Base-by-base conservation (phyloP, 1,140 invertebrate species). In the Metopolophium dirhodum region DNA sequence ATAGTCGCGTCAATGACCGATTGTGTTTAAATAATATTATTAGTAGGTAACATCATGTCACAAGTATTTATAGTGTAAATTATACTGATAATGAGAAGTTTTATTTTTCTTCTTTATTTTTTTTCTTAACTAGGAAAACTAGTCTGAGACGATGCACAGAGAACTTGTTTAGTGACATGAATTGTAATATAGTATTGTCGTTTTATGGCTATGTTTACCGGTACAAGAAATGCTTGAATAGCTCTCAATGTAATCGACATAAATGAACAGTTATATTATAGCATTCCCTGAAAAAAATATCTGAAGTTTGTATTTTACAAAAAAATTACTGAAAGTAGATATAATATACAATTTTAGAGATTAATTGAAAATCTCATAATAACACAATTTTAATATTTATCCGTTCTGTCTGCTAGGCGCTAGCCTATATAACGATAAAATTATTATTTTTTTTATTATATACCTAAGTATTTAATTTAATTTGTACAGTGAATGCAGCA, bases 101-200 rank as follows among this genome's bases (percentile, higher is more conserved):
- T 54, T 89, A 89, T 89, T 35, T 54, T 35, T 89, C 14, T 45
- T 11, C 41, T 85, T 54, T 89, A 54, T 89, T 88, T 68, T 8
- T 89, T 51, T 89, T 89, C 47, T 89, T 9, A 57, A 57, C 88
- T 89, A 89, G 88, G 88, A 89, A 51, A 57, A 89, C 88, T 89
- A 89, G 88, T 89, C 22, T 37, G 35, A 14, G 9, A 86, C 26
- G 20, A 57, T 89, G 26, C 37, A 14, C 51, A 41, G 22, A 47
- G 26, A 89, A 37, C 51, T 89, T 57, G 88, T 89, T 89, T 89
- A 37, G 18, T 37, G 47, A 54, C 35, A 57, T 89, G 22, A 35
- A 57, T 89, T 57, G 49, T 57, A 23, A 54, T 47, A 86, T 89
- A 49, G 49, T 35, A 89, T 89, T 89, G 49, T 89, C 87, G 87